Conservation (phyloP, 2,888 invertebrate species). For the Drosophila acutilabella region DNA sequence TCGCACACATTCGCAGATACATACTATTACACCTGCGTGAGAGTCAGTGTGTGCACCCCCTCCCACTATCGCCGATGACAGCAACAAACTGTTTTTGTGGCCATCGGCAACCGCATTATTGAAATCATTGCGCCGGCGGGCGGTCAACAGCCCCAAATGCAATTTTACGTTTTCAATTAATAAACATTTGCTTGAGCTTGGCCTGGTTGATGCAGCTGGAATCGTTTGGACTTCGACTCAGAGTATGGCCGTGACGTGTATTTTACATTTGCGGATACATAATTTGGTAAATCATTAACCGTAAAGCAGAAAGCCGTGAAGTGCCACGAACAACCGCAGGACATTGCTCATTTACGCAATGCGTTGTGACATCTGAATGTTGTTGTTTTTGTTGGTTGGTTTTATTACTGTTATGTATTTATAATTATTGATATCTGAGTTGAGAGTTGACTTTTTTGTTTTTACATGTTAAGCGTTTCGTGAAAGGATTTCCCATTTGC, state of each 20-base stretch:
- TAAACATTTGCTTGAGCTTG: constrained; percentile 76
- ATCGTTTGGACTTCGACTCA: neutral
- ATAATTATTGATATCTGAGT: constrained; percentile 51
- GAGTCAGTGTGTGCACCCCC: neutral
- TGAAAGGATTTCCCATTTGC: constrained; percentile 1
- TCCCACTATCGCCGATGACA: constrained; percentile 53
- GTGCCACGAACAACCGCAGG: constrained; percentile 61
- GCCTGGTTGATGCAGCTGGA: constrained; percentile 23
- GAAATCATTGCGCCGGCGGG: constrained; percentile 72
- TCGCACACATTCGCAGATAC: constrained; percentile 11
- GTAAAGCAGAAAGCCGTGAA: constrained; percentile 68
- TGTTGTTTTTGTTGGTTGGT: neutral
- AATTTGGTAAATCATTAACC: constrained; percentile 80
- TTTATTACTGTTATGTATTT: constrained; percentile 36
- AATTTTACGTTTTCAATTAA: constrained; percentile 80
- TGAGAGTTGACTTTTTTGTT: constrained; percentile 15
- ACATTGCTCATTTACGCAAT: constrained; percentile 54
- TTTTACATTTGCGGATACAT: constrained; percentile 78
- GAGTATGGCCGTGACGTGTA: constrained; percentile 49
- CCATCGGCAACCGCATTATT: constrained; percentile 76
- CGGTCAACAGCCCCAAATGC: constrained; percentile 60
- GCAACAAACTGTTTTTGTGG: constrained; percentile 79
- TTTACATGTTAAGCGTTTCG: constrained; percentile 1
- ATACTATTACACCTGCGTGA: neutral
- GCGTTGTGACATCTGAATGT: constrained; percentile 21